These are phyloP conservation scores for Falcaria lacertinaria DNA, from an alignment of 2,888 invertebrate genomes.

Conservation along the genomic window DNA sequence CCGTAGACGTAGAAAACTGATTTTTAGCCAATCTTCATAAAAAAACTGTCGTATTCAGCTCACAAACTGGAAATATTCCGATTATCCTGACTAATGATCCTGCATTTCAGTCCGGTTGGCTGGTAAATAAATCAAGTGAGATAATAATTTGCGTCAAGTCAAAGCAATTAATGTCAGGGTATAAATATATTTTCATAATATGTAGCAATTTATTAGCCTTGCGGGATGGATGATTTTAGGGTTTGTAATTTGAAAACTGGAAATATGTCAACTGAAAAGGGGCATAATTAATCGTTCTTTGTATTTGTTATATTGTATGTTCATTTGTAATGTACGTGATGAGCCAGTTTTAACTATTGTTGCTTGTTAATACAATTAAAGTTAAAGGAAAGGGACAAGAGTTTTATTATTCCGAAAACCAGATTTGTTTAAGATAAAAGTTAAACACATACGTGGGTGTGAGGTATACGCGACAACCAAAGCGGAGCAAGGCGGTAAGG, in stretches of 20 bases:
- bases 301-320: neutral
- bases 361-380: neutral
- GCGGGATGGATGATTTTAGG: neutral
- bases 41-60: too few species aligned
- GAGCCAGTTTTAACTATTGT: neutral
- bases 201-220: conserved; percentile 18
- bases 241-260: neutral
- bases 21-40: too few species aligned
- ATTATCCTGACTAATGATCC: too few species aligned
- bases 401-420: neutral
- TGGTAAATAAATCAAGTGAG: conserved; percentile 30
- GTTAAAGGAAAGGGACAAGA: neutral
- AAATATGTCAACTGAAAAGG: neutral
- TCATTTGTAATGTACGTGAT: too few species aligned
- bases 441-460: neutral
- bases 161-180: conserved; percentile 33
- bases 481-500: too few species aligned
- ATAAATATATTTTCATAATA: conserved; percentile 35
- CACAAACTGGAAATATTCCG: too few species aligned
- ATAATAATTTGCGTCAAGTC: conserved; percentile 30
- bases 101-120: conserved; percentile 9
- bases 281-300: neutral
- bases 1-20: too few species aligned
- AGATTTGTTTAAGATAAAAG: neutral
- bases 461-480: neutral